Conservation (phyloP, 2,113 vertebrate genomes). For the Mastomys natalensis region DNA sequence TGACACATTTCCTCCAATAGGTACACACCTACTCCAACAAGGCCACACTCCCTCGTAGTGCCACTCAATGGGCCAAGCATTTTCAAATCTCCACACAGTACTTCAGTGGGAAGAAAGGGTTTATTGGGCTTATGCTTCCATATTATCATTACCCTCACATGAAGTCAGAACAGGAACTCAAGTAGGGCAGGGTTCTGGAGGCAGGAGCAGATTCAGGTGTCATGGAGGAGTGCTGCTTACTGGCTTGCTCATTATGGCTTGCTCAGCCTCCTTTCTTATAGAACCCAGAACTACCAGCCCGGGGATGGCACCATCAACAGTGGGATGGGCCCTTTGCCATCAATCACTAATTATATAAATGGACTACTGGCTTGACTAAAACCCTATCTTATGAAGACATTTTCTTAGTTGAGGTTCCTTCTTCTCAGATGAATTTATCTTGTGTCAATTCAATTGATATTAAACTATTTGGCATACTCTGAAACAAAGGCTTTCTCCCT, state of each 20-base stretch:
- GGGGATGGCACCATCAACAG: fast-evolving
- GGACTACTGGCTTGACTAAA: neutral
- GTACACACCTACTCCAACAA: no score
- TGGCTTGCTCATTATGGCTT: neutral
- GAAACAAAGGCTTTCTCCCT: neutral
- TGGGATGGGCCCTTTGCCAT: no score
- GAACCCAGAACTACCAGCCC: neutral
- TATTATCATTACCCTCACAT: neutral
- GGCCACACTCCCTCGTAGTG: no score
- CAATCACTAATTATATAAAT: neutral
- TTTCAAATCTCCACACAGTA: no score
- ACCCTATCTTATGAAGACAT: neutral
- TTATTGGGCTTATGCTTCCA: neutral
- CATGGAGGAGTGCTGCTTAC: neutral
- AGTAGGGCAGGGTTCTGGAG: neutral
- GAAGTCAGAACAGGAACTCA: neutral
- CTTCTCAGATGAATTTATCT: neutral
- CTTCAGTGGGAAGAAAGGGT: neutral
- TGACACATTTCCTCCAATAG: no score
- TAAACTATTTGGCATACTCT: neutral
- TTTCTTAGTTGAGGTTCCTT: neutral
- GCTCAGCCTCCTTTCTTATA: neutral
- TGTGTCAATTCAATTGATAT: neutral
- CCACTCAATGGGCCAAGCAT: no score
- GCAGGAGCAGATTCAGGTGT: no score